Evolutionary conservation across 2,113 vertebrate species (phyloP).

Genomic region (Microtus oregoni): DNA sequence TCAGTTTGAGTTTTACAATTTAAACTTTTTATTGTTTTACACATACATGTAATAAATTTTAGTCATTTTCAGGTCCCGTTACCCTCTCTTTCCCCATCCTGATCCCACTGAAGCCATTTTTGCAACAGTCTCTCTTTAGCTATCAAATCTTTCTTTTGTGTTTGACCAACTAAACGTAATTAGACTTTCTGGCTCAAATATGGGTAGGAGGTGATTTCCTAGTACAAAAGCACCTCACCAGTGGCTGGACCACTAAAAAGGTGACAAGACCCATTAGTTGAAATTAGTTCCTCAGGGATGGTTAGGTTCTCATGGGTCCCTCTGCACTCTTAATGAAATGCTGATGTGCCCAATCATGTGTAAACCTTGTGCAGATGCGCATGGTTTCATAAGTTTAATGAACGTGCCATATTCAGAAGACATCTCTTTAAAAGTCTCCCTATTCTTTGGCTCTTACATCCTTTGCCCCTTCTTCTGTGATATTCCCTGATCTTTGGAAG

Average conservation of each 20-base stretch:
- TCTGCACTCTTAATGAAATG: background rate
- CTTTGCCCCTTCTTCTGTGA: background rate
- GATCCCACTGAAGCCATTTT: background rate
- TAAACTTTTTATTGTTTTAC: background rate
- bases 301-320: background rate
- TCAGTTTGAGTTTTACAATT: background rate
- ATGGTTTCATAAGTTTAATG: background rate
- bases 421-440: background rate
- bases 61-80: background rate
- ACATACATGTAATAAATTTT: background rate
- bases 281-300: too few species aligned
- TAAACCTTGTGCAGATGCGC: background rate
- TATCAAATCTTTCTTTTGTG: background rate
- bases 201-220: background rate
- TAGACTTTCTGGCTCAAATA: background rate
- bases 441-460: background rate
- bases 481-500: background rate
- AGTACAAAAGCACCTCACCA: background rate
- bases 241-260: background rate
- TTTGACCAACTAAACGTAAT: background rate
- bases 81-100: rapidly evolving
- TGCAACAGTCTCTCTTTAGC: background rate
- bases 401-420: background rate
- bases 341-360: background rate
- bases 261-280: background rate